Base-by-base conservation (phyloP, 2,113 vertebrate species). In the Ceratotherium simum region DNA sequence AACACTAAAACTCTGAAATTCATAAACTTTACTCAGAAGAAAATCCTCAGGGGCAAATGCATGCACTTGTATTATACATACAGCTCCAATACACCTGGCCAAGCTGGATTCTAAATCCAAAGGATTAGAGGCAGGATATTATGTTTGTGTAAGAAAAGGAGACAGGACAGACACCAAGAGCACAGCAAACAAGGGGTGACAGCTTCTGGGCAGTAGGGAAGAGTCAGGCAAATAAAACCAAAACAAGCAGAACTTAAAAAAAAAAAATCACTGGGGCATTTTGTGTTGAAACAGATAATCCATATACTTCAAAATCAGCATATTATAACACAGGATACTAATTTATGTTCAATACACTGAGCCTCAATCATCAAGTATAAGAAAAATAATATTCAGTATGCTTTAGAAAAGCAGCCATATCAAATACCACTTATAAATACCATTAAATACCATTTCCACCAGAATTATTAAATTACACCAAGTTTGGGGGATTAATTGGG, bases 1-100 rank as follows among this genome's bases (percentile, higher is more conserved):
- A 90, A 89, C 72, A 79, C 4, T 54, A 72, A 96, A 95, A 87
- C 14, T 76, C 82, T 92, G 73, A 92, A 78, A 96, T 92, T 73
- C 23, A 58, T 79, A 39, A 20, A 72, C 58, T 93, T 97, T 70
- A 54, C 29, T 93, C 29, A 85, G 29, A 79, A 86, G 33, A 95
- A 79, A 95, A 80, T 36, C 39, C 62, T 87, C 70, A 64, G 13
- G 25, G 31, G 21, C 64, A 88, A 80, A 67, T 42, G 54, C n/a
- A 70, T 36, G 8, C 0, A 4, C 2, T 92, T 0, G 0, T 62
- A 25, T 83, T 91, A 95, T 1, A 67, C 23, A 67, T 2, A 62
- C 14, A 83, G 6, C 39, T 86, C 92, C 56, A 64, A 65, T 36
- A 83, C 93, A 51, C 46, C 39, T 76, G 20, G 27, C 36, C 67